These are phyloP conservation scores for Sardina pilchardus DNA, from an alignment of 2,113 vertebrate species.

Conservation along the genomic window DNA sequence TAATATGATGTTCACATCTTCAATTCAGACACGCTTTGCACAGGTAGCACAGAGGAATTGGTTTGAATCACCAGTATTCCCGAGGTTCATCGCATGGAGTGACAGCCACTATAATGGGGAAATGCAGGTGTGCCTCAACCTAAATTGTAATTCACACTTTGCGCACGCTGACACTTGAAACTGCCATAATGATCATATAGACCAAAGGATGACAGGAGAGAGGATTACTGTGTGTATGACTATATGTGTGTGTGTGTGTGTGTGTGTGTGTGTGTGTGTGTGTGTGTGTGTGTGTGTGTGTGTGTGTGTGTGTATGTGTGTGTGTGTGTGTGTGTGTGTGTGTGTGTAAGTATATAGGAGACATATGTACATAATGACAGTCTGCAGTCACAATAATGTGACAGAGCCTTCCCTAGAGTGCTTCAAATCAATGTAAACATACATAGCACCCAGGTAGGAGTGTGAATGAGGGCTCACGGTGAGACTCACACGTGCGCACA, in stretches of 20 bases:
- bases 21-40: neutral
- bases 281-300: slow-evolving; percentile 1
- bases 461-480: neutral
- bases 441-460: neutral
- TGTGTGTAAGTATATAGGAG: neutral
- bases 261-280: neutral
- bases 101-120: neutral
- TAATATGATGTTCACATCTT: neutral
- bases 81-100: neutral
- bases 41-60: neutral
- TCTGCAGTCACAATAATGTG: neutral
- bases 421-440: neutral
- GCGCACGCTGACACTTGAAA: neutral
- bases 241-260: neutral
- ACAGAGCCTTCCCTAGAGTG: neutral
- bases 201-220: neutral
- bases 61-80: neutral
- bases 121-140: neutral
- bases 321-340: neutral
- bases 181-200: neutral
- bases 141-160: slow-evolving; percentile 1
- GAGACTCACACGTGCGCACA: neutral
- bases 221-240: neutral
- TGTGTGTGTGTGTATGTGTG: neutral
- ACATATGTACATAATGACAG: neutral